A percentile compares a stretch with the other conserved stretches of the same genome.
Evolutionary conservation across 2,888 invertebrate genomes (phyloP).

Genomic region (Orthosia gothica): DNA sequence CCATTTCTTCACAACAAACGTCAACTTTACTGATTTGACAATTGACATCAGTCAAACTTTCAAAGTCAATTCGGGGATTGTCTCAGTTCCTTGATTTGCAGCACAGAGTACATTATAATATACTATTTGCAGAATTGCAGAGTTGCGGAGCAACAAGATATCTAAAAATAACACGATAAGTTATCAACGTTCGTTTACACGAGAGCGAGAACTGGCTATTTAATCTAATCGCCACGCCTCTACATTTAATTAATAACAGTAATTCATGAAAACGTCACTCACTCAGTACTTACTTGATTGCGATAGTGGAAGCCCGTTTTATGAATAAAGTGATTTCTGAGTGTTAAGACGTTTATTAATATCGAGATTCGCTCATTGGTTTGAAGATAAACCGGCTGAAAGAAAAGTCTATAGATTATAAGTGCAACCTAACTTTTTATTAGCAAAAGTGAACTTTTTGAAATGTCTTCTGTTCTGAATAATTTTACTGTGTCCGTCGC

Average conservation of each 20-base stretch:
- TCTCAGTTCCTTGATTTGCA: conserved; percentile 8
- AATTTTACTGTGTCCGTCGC: conserved; percentile 87
- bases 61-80: conserved; percentile 33
- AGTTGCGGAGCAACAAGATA: conserved; percentile 55
- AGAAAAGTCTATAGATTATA: conserved; percentile 43
- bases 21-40: conserved; percentile 4
- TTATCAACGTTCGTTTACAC: conserved; percentile 72
- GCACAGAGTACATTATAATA: too few species aligned
- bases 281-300: conserved; percentile 48
- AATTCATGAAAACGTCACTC: conserved; percentile 47
- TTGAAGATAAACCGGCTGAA: conserved; percentile 38
- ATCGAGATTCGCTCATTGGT: conserved; percentile 38
- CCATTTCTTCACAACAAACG: not conserved
- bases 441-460: conserved; percentile 49
- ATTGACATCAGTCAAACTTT: conserved; percentile 34
- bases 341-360: conserved; percentile 52
- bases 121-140: conserved; percentile 42
- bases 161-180: conserved; percentile 71
- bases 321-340: conserved; percentile 51
- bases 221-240: conserved; percentile 80
- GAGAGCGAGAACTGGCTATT: conserved; percentile 65
- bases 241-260: conserved; percentile 67
- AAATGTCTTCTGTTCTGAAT: conserved; percentile 87
- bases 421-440: conserved; percentile 65
- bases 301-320: conserved; percentile 49